Evolutionary conservation across 2,797 vertebrate genomes (phyloP).

Genomic region (Botia almorhae): DNA sequence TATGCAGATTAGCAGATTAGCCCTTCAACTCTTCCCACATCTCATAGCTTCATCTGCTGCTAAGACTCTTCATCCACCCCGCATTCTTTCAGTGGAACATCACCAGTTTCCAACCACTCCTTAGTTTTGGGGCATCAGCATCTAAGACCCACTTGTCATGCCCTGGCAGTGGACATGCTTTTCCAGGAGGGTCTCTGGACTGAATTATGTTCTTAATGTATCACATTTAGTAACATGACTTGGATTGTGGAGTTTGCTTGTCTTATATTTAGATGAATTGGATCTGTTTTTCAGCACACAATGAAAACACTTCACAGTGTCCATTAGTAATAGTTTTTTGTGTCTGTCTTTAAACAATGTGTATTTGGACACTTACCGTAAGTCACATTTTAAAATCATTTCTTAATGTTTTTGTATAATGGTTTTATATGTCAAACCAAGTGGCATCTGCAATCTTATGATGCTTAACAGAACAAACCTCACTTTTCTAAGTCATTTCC

Average conservation of each 20-base stretch:
- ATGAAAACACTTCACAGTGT: too few relatives aligned
- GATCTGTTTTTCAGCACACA: not conserved
- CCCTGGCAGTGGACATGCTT: not conserved
- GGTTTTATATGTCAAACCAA: too few relatives aligned
- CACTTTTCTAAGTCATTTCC: too few relatives aligned
- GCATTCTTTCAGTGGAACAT: slow-evolving; percentile 21
- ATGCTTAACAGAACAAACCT: too few relatives aligned
- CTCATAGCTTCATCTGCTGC: slow-evolving; percentile 2
- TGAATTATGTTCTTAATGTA: not conserved
- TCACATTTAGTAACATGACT: not conserved
- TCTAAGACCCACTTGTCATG: not conserved
- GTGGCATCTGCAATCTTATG: too few relatives aligned
- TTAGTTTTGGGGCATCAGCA: not conserved
- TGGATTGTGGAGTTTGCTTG: not conserved
- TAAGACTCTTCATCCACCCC: slow-evolving; percentile 22
- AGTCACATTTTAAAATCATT: too few relatives aligned
- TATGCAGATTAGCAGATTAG: not conserved
- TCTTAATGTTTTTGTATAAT: too few relatives aligned
- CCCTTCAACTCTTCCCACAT: not conserved
- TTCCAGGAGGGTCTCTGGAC: not conserved
- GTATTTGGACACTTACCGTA: too few relatives aligned
- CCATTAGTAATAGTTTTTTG: too few relatives aligned
- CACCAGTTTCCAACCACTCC: slow-evolving; percentile 20
- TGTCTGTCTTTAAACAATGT: too few relatives aligned
- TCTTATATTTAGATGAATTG: not conserved